A percentile compares a stretch with the other conserved stretches of the same genome.
Evolutionary conservation across 2,797 vertebrate species (phyloP).

Genomic region (Scarus forsteni): DNA sequence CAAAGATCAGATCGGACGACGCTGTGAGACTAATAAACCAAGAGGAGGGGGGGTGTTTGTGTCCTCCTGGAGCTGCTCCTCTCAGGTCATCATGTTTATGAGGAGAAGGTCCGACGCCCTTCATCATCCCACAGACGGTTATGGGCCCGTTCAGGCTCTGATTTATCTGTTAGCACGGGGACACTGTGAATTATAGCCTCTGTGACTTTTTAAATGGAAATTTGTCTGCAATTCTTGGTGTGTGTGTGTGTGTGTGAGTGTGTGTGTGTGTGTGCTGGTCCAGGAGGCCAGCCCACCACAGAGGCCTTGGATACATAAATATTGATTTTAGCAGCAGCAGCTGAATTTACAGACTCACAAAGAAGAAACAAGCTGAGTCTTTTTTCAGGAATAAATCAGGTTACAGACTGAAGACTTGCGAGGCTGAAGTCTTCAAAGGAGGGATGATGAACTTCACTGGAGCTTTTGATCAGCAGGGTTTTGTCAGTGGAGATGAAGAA

Average conservation of each 20-base stretch:
- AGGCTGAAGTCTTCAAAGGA: too few species aligned
- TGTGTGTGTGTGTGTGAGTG: not conserved
- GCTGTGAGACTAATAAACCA: conserved; percentile 17
- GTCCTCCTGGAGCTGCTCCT: conserved; percentile 21
- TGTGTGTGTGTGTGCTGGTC: not conserved
- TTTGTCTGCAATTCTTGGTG: conserved; percentile 28
- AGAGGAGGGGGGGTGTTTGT: not conserved
- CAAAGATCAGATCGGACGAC: conserved; percentile 25
- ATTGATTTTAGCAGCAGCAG: conserved; percentile 49
- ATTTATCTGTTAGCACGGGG: conserved; percentile 35
- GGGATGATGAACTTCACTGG: too few species aligned
- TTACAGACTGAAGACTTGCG: not conserved
- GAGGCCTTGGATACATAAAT: conserved; percentile 58
- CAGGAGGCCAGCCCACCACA: conserved; percentile 17
- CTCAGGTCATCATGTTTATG: conserved; percentile 40
- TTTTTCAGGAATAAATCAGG: conserved; percentile 35
- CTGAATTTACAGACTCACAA: conserved; percentile 51
- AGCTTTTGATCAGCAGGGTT: too few species aligned
- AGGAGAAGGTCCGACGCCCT: conserved; percentile 39
- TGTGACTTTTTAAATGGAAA: conserved; percentile 51
- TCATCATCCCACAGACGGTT: conserved; percentile 43
- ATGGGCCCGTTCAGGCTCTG: conserved; percentile 20
- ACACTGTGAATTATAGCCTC: conserved; percentile 46
- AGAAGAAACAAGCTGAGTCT: conserved; percentile 26
- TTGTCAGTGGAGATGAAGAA: too few species aligned